Base-by-base conservation (phyloP, 2,113 vertebrate species). In the Heterotilapia buettikoferi region DNA sequence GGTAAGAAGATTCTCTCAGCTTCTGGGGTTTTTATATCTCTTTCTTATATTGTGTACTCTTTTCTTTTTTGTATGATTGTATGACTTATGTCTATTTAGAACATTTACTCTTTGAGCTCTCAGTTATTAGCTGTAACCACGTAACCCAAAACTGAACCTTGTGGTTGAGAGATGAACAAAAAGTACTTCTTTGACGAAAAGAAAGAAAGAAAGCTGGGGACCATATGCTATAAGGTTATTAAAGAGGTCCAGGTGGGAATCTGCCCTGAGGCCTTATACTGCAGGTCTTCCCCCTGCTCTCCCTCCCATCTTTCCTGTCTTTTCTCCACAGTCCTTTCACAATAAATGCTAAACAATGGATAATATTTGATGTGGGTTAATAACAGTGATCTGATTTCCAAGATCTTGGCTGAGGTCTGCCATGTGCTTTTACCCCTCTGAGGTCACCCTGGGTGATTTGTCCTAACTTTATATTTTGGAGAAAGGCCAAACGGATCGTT, bases 1-100 rank as follows among this genome's bases (percentile, higher is more conserved):
- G 97, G 97, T 98, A 92, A 96, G 96, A 80, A 4, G 7, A 1
- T 57, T 6, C 29, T 71, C 13, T 21, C 29, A 43, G 53, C n/a
- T 78, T 82, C 21, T 53, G 6, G 47, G 4, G 7, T 2, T 81
- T 13, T 50, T 11, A 9, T 24, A 1, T 26, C 31, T 2, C 31
- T 36, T 11, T 54, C 18, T 26, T 31, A 29, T 63, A 3, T 4
- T 9, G 3, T 40, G 6, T 84, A 26, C 29, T 38, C 14, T 56
- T 7, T 6, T 33, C 26, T 21, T 78, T 2, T 18, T 53, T 83
- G 12, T 43, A 7, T 18, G 16, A n/a, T 63, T 26, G 5, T 18
- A 45, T 26, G 9, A 29, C 38, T 66, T 66, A 3, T 21, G 61
- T 21, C 61, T 66, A 66, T 66, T 21, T 66, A 14, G 12, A 61